These are phyloP conservation scores for Limnodromus scolopaceus DNA, from an alignment of 2,797 vertebrate species.

Conservation along the genomic window DNA sequence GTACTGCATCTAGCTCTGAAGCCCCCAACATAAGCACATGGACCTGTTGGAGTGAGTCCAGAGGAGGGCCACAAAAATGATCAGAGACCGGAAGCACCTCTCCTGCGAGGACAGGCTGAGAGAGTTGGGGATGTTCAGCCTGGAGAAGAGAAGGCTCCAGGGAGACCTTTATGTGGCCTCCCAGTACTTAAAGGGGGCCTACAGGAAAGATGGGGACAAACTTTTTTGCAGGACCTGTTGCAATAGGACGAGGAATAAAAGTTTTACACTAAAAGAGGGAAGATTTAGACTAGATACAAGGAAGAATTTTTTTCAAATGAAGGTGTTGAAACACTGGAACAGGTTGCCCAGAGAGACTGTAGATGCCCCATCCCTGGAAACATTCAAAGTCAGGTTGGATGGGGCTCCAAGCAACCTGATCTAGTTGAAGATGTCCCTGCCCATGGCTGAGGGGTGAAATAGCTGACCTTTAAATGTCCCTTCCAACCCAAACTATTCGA, in stretches of 20 bases:
- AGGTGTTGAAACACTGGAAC: background rate
- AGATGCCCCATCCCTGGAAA: background rate
- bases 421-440: background rate
- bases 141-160: background rate
- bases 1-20: too few relatives aligned
- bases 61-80: too few relatives aligned
- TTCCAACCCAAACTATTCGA: background rate
- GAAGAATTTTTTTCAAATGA: background rate
- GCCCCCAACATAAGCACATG: background rate
- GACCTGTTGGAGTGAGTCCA: background rate
- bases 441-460: background rate
- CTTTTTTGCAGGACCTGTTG: background rate
- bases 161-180: background rate
- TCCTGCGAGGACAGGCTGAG: background rate
- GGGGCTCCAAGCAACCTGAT: background rate
- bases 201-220: background rate
- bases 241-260: background rate
- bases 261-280: background rate
- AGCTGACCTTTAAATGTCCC: background rate
- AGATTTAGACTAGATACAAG: background rate
- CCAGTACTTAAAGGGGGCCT: background rate
- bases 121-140: background rate
- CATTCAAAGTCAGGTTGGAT: background rate
- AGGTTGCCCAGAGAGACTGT: background rate
- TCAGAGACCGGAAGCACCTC: background rate